Conservation (phyloP, 1,140 invertebrate genomes). For the Hypothenemus hampei region DNA sequence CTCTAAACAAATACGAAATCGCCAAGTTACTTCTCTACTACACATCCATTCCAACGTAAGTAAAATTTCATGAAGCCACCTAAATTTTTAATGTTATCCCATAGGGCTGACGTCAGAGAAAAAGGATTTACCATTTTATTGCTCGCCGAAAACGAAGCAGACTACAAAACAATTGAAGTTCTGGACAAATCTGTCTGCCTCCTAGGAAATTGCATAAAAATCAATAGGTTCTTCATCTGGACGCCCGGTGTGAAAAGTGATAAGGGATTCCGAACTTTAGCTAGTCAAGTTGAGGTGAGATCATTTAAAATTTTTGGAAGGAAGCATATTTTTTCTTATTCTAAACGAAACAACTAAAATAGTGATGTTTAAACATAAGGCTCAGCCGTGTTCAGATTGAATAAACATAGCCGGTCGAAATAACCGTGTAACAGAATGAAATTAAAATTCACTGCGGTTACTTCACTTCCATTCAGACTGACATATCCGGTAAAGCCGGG, state of each 20-base stretch:
- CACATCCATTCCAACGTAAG: conserved; percentile 53
- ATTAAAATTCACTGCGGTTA: conserved; percentile 24
- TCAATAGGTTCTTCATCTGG: conserved; percentile 42
- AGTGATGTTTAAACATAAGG: too few species aligned
- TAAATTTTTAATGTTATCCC: not conserved
- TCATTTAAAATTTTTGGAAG: too few species aligned
- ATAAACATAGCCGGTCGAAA: not conserved
- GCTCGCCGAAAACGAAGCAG: conserved; percentile 40
- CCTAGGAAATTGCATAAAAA: conserved; percentile 34
- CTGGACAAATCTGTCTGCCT: conserved; percentile 42
- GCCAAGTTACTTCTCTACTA: conserved; percentile 55
- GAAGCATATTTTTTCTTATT: too few species aligned
- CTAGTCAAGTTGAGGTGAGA: conserved; percentile 41
- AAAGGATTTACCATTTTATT: conserved; percentile 44
- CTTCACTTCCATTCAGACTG: conserved; percentile 28
- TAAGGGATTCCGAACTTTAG: conserved; percentile 32
- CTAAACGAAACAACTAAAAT: too few species aligned
- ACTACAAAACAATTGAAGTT: conserved; percentile 41
- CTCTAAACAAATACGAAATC: conserved; percentile 53
- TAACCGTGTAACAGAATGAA: conserved; percentile 9
- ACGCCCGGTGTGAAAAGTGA: conserved; percentile 31
- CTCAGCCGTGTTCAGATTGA: too few species aligned
- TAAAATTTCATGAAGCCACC: conserved; percentile 3
- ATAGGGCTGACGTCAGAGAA: conserved; percentile 18
- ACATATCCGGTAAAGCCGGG: conserved; percentile 27